Base-by-base conservation (phyloP, 2,113 vertebrate species). In the Oryctolagus cuniculus region DNA sequence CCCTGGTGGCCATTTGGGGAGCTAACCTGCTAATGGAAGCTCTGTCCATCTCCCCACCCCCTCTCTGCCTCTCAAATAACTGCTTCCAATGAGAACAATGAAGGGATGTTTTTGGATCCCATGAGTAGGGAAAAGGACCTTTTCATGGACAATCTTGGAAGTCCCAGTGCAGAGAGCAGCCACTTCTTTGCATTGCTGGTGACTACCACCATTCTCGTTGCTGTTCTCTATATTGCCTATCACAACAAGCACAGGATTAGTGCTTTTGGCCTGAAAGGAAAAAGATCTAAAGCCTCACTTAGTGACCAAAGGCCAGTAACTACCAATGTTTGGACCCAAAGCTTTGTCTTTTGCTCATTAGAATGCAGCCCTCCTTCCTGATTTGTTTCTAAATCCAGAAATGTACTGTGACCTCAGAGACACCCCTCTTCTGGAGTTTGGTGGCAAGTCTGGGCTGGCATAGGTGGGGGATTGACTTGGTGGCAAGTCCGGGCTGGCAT, bases 151-250 rank as follows among this genome's bases (percentile, higher is more conserved):
- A 91, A 0, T 72, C 31, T 75, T 73, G 96, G 61, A 72, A 94
- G 6, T 67, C 53, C 80, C 84, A 98, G 80, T 25, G 97, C 98
- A 0, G 99, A 99, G 96, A 99, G 98, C 98, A 99, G 99, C 96
- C 99, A 99, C 97, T 99, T 99, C 98, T 99, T 99, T 6, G 98
- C 99, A 15, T 99, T 99, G 86, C 98, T 99, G 29, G 99, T 99
- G 91, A 98, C 89, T 2, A 98, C 98, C 0, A 99, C 99, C 0
- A 17, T 99, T 51, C 72, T 99, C 5, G 98, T 99, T 0, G 99
- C 99, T 0, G 98, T 97, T 4, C 97, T 99, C 1, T 99, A 99
- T 73, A 97, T 99, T 1, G 98, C 99, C 4, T 99, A 99, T 95
- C 99, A 99, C 98, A 99, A 99, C 98, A 99, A 99, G 25, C 98